A percentile compares a stretch with the other conserved stretches of the same genome.
These are phyloP conservation scores for Camptogramma bilineatum DNA, from an alignment of 2,888 invertebrate species.

Conservation along the genomic window DNA sequence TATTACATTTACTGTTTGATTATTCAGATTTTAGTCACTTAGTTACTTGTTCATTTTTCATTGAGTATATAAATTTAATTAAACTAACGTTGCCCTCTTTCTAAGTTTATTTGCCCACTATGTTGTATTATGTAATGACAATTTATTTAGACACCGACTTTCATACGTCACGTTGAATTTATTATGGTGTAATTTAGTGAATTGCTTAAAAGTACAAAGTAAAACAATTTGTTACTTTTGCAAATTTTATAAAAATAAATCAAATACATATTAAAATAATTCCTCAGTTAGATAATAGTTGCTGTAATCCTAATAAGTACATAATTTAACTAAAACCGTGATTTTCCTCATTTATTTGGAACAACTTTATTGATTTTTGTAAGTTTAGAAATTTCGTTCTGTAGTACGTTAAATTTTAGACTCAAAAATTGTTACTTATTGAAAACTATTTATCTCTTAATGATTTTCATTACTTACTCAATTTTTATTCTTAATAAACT, in stretches of 20 bases:
- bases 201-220: constrained; percentile 89
- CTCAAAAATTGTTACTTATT: constrained; percentile 79
- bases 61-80: constrained; percentile 70
- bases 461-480: constrained; percentile 47
- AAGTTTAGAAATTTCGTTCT: constrained; percentile 62
- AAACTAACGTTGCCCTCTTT: constrained; percentile 82
- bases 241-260: constrained; percentile 88
- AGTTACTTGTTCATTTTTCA: constrained; percentile 79
- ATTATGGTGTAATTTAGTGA: constrained; percentile 85
- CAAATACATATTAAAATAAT: constrained; percentile 78
- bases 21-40: constrained; percentile 81
- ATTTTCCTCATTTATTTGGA: constrained; percentile 53
- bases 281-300: constrained; percentile 78
- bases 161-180: constrained; percentile 78
- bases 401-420: constrained; percentile 71
- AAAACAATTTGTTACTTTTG: constrained; percentile 89
- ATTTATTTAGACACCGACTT: constrained; percentile 81
- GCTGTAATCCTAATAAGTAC: constrained; percentile 67
- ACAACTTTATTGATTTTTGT: constrained; percentile 53
- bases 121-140: constrained; percentile 81
- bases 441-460: constrained; percentile 66
- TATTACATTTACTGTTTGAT: constrained; percentile 59
- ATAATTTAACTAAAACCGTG: constrained; percentile 58
- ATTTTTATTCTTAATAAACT: constrained; percentile 60
- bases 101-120: constrained; percentile 84